Evolutionary conservation across 1,140 invertebrate species (phyloP).

Genomic region (Sweltsa coloradensis): DNA sequence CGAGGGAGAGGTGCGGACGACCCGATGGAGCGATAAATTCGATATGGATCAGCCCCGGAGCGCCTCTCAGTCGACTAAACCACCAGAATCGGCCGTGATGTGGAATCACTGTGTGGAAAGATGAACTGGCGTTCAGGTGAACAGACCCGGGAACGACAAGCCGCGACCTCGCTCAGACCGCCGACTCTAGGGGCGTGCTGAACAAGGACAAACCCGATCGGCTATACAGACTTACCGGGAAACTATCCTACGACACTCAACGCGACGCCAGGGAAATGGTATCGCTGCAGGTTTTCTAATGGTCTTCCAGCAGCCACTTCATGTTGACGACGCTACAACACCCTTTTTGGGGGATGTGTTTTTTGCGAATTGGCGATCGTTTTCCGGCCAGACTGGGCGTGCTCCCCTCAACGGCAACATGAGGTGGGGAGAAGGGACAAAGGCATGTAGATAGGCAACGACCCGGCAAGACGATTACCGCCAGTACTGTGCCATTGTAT

Average conservation of each 20-base stretch:
- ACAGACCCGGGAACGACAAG: not conserved
- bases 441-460: constrained; percentile 21
- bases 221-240: not conserved
- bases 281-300: not conserved
- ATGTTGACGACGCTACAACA: constrained; percentile 17
- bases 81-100: not conserved
- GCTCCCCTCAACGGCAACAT: constrained; percentile 20
- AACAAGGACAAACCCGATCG: not conserved
- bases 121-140: not conserved
- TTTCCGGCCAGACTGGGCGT: constrained; percentile 25
- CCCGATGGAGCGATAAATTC: not conserved
- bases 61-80: not conserved
- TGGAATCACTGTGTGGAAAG: not conserved
- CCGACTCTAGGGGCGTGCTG: not conserved
- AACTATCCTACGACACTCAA: not conserved
- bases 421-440: constrained; percentile 12
- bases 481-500: constrained; percentile 25
- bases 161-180: not conserved
- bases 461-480: constrained; percentile 19
- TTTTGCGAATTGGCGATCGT: constrained; percentile 30
- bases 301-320: constrained; percentile 19
- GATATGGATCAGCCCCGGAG: not conserved
- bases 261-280: not conserved
- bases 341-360: no score
- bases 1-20: not conserved